Conservation (phyloP, 1,140 invertebrate species). For the Panulirus ornatus region DNA sequence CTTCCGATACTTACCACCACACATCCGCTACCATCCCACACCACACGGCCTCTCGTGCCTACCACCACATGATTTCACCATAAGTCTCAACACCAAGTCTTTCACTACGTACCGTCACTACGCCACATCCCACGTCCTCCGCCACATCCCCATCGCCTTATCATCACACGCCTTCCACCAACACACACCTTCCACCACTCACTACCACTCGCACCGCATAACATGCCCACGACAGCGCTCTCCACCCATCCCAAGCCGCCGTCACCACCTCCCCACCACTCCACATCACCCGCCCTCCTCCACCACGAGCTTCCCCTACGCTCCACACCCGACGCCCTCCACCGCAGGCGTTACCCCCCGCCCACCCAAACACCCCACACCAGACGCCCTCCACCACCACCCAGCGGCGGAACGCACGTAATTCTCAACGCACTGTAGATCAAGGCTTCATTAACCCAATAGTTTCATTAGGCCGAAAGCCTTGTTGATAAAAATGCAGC, state of each 20-base stretch:
- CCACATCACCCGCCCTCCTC: neutral
- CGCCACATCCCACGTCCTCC: neutral
- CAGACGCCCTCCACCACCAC: neutral
- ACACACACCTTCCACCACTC: neutral
- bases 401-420: neutral
- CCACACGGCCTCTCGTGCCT: neutral
- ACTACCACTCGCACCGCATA: neutral
- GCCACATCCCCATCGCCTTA: neutral
- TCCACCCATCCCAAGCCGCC: neutral
- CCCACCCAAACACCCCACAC: neutral
- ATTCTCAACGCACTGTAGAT: conserved; percentile 57
- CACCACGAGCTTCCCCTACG: neutral
- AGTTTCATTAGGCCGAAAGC: conserved; percentile 56
- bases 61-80: too few species aligned
- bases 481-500: conserved; percentile 56
- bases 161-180: too few species aligned
- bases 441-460: conserved; percentile 62
- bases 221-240: neutral
- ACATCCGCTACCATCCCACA: neutral
- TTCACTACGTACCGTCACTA: neutral
- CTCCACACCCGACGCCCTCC: neutral
- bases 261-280: neutral
- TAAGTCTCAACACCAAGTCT: neutral
- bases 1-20: neutral
- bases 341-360: neutral